A percentile compares a stretch with the other conserved stretches of the same genome.
Conservation (phyloP, 2,888 invertebrate genomes). For the Furcula furcula region DNA sequence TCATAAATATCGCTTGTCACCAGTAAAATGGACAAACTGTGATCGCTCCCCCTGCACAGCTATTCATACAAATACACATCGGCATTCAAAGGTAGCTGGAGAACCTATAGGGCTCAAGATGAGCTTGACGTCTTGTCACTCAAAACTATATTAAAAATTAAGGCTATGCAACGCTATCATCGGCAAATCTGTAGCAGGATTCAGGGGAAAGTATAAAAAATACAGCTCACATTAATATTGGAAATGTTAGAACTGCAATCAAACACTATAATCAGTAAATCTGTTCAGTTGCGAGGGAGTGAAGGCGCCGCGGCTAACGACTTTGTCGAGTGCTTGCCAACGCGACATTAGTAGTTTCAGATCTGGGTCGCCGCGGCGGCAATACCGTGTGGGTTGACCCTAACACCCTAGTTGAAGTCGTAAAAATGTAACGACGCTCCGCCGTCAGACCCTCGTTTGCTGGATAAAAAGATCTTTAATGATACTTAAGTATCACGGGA, state of each 20-base stretch:
- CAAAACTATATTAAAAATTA: no score
- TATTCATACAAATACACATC: no score
- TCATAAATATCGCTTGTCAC: no score
- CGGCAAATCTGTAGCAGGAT: no score
- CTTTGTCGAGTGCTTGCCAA: background rate
- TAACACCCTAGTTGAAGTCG: background rate
- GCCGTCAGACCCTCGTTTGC: slow-evolving; percentile 1
- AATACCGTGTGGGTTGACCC: background rate
- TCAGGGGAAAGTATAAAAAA: no score
- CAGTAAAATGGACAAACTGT: no score
- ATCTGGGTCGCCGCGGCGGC: background rate
- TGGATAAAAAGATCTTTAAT: background rate
- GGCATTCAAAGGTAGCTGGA: no score
- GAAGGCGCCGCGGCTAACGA: background rate
- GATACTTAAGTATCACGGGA: background rate
- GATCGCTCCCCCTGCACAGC: no score
- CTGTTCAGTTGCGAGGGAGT: background rate
- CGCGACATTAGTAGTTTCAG: background rate
- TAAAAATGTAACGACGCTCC: background rate
- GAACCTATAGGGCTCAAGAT: no score
- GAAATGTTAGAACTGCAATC: background rate
- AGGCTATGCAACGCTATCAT: no score
- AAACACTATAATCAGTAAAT: background rate
- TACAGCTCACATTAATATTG: no score
- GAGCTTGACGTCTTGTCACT: no score